Conservation (phyloP, 2,888 invertebrate genomes). For the Cylindroiulus punctatus region DNA sequence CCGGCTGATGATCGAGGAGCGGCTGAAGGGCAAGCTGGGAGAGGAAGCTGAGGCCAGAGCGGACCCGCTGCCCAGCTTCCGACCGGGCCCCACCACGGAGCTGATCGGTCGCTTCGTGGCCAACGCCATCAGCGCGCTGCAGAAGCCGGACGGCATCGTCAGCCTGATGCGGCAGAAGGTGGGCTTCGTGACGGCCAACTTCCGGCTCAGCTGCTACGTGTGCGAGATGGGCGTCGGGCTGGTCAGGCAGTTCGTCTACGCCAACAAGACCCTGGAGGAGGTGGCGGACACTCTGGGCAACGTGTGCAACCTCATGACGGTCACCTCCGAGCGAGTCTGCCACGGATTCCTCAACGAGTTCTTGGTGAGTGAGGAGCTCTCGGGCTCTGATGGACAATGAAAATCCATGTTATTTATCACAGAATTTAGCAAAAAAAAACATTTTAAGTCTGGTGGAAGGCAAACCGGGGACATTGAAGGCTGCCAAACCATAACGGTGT, state of each 20-base stretch:
- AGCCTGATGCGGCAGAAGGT: constrained; percentile 52
- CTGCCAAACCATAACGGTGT: too few species aligned
- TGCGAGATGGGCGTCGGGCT: constrained; percentile 53
- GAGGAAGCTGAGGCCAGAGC: constrained; percentile 35
- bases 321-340: constrained; percentile 54
- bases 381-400: too few species aligned
- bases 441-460: too few species aligned
- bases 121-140: constrained; percentile 53
- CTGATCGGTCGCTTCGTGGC: constrained; percentile 50
- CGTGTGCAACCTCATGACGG: constrained; percentile 52
- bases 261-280: constrained; percentile 53
- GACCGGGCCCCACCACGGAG: constrained; percentile 10
- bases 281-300: constrained; percentile 48
- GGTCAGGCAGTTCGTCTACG: constrained; percentile 54
- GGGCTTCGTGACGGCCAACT: constrained; percentile 53
- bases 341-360: constrained; percentile 54
- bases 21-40: background rate
- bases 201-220: constrained; percentile 54
- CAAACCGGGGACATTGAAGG: too few species aligned
- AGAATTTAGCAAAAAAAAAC: too few species aligned
- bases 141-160: constrained; percentile 54
- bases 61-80: background rate
- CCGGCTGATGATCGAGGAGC: constrained; percentile 12
- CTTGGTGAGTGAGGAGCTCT: too few species aligned
- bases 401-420: too few species aligned